These are phyloP conservation scores for Chaitophorus viminalis DNA, from an alignment of 2,888 invertebrate genomes.

Conservation along the genomic window DNA sequence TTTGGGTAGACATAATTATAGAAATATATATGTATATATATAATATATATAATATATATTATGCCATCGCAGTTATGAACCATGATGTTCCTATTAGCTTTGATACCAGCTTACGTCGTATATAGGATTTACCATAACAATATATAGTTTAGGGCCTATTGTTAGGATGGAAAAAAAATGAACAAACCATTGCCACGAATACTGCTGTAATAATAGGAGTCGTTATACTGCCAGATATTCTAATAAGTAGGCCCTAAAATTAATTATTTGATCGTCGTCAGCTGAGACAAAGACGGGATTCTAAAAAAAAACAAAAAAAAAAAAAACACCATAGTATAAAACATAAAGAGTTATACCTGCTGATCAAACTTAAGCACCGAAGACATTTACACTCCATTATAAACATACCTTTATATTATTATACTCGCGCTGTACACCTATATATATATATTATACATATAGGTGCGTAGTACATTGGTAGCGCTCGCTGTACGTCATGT, in stretches of 20 bases:
- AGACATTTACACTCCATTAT: not conserved
- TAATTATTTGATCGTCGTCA: slow-evolving; percentile 10
- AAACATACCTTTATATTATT: not conserved
- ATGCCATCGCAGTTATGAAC: not conserved
- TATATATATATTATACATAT: not conserved
- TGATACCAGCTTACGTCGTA: not conserved
- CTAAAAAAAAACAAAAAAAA: not conserved
- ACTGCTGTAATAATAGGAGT: not conserved
- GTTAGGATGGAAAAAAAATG: not conserved
- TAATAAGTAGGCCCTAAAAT: slow-evolving; percentile 30
- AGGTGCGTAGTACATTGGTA: slow-evolving; percentile 9
- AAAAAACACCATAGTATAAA: not conserved
- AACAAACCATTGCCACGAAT: slow-evolving; percentile 7
- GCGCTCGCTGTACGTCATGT: slow-evolving; percentile 28
- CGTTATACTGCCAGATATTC: not conserved
- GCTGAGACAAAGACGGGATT: slow-evolving; percentile 7
- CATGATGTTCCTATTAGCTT: not conserved
- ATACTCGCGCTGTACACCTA: not conserved
- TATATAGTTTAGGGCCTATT: slow-evolving; percentile 47
- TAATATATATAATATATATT: not conserved
- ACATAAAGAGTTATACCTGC: not conserved
- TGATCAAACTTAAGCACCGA: slow-evolving; percentile 22
- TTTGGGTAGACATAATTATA: slow-evolving; percentile 11
- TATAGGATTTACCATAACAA: slow-evolving; percentile 30
- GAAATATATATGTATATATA: no score